Evolutionary conservation across 2,113 vertebrate genomes (phyloP).

Genomic region (Tragelaphus strepsiceros): DNA sequence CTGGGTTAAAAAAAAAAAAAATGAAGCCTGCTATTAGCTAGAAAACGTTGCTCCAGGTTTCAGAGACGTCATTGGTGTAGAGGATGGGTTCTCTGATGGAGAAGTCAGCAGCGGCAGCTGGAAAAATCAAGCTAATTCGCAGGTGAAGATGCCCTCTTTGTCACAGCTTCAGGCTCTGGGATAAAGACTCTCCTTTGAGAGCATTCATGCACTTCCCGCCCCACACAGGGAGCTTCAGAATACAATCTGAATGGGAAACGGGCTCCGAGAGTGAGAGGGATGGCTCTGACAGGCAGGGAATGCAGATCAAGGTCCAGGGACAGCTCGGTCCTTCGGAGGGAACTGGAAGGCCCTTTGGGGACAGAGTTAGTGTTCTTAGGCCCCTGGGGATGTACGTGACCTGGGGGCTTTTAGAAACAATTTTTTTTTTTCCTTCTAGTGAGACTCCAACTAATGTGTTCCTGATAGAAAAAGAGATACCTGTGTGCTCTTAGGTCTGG

Average conservation of each 20-base stretch:
- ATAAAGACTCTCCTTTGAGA: constrained; percentile 57
- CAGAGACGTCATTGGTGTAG: background rate
- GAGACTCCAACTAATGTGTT: background rate
- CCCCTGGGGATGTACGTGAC: constrained; percentile 45
- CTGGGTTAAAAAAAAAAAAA: background rate
- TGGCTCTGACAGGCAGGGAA: background rate
- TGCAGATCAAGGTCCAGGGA: constrained; percentile 41
- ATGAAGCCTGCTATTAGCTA: background rate
- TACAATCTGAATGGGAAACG: background rate
- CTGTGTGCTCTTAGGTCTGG: background rate
- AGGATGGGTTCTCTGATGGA: background rate
- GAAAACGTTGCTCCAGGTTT: background rate
- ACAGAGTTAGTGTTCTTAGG: constrained; percentile 52
- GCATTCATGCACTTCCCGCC: constrained; percentile 37
- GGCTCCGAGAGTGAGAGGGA: background rate
- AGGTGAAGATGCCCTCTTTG: constrained; percentile 67
- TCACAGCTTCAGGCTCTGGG: constrained; percentile 18
- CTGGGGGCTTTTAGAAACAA: constrained; percentile 28
- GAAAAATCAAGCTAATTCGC: constrained; percentile 63
- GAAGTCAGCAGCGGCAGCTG: constrained; percentile 13
- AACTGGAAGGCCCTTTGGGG: constrained; percentile 35
- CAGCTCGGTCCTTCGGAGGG: background rate
- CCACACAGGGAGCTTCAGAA: constrained; percentile 57
- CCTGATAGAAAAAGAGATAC: background rate
- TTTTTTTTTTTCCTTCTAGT: background rate